These are phyloP conservation scores for Poecile atricapillus DNA, from an alignment of 2,113 vertebrate species.

Conservation along the genomic window DNA sequence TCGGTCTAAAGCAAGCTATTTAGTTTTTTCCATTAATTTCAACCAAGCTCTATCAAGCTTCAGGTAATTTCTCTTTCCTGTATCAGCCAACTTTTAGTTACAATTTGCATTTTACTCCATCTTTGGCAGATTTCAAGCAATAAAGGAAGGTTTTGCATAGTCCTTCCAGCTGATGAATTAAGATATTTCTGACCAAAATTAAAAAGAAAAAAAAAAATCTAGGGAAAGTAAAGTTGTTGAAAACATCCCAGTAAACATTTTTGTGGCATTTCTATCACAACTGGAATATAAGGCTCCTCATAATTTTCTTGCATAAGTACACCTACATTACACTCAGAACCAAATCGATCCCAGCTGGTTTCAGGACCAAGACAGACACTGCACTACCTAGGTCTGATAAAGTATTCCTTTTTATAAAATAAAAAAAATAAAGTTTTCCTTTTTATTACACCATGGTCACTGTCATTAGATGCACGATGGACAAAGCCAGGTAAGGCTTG, in stretches of 20 bases:
- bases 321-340: neutral
- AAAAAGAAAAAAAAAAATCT: neutral
- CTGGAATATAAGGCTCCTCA: neutral
- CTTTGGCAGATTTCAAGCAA: neutral
- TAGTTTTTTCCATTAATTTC: neutral
- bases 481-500: neutral
- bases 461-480: neutral
- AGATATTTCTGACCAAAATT: neutral
- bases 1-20: neutral
- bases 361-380: neutral
- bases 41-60: neutral
- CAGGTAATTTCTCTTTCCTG: neutral
- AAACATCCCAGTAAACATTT: neutral
- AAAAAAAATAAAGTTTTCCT: neutral
- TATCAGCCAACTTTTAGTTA: neutral
- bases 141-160: neutral
- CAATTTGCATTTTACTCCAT: neutral
- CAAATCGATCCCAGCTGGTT: neutral
- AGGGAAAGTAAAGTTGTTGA: neutral
- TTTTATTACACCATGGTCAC: neutral
- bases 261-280: neutral
- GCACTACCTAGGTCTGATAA: neutral
- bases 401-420: neutral
- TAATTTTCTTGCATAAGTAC: neutral
- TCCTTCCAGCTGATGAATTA: neutral